Base-by-base conservation (phyloP, 2,888 invertebrate genomes). In the Trachelus iudaicus region DNA sequence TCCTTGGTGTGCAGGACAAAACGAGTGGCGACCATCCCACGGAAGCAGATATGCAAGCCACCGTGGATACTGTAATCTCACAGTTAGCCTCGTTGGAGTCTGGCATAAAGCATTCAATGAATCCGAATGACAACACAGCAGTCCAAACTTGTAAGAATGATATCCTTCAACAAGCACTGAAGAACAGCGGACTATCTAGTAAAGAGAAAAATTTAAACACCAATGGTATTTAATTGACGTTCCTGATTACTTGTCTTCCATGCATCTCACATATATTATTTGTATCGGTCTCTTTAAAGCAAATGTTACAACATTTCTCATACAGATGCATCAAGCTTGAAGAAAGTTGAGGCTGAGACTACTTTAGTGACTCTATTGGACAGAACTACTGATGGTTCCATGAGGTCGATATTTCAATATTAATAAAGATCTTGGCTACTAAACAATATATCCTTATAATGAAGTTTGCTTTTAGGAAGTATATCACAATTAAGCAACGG, bases 131-230 rank as follows among this genome's bases (percentile, higher is more conserved):
- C 69, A 73, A 74, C 6, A 37, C 69, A 13, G 37, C 69, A 15
- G 30, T 79, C 3, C 69, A 77, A 30, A 77, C 31, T 3, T 75
- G 40, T 73, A 83, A 85, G 68, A 86, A 81, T 73, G 93, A 94
- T 85, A 93, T 94, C 73, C 85, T 94, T 3, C 93, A 93, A 82
- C 92, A 93, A 87, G 94, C 94, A 0, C 85, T 94, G 76, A 92
- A 92, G 81, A 89, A 87, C 35, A 90, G 89, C 73, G 90, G 89
- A 12, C 82, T 90, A 34, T 83, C 85, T 1, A 86, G 83, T 37
- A 87, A 89, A 81, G 85, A 83, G n/a, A 88, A 87, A 80, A 78
- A 69, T 69, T 71, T 23, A 9, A 56, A 34, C 73, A 40, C 73
- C 9, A 73, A 75, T 68, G 78, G 78, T 78, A 71, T 13, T 23